Base-by-base conservation (phyloP, 2,888 invertebrate genomes). In the Colletes collaris region DNA sequence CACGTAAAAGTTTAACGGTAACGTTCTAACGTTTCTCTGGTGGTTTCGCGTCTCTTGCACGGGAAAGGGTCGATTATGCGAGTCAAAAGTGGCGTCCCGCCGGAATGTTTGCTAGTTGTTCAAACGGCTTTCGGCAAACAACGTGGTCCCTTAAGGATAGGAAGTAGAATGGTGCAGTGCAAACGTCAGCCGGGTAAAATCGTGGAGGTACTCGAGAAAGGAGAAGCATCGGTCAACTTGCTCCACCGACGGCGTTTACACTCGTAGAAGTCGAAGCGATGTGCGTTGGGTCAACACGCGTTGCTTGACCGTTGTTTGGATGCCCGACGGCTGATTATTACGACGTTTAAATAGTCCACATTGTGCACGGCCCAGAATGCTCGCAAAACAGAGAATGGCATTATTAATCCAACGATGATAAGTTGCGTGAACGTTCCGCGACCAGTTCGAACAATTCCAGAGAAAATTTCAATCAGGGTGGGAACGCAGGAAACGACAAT, bases 221-320 rank as follows among this genome's bases (percentile, higher is more conserved):
- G 83, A 37, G 44, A 72, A 70, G 16, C 44, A 50, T 44, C 46
- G 73, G 71, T 58, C 56, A 76, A 68, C 52, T 49, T 46, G 68
- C 44, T 53, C 50, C 55, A 65, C 53, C 53, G 55, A 69, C 52
- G 44, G 76, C 80, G 76, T 82, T 82, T 76, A 76, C 55, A 76
- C 72, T 71, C 50, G 44, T 69, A 78, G 66, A 66, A 83, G 74
- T 63, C 70, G n/a, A 62, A 11, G 27, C 13, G 46, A 74, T 37
- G 53, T n/a, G 50, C 46, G 73, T 75, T 76, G 65, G 74, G 81
- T 85, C 84, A 81, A 85, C 84, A 83, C 71, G 58, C 81, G 69
- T 64, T 68, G 72, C 55, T 76, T 58, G 58, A 68, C 70, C 62
- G 52, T 27, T 27, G 55, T 13, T 62, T 53, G 50, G n/a, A 58